A percentile compares a stretch with the other conserved stretches of the same genome.
Evolutionary conservation across 1,140 invertebrate species (phyloP).

Genomic region (Diplogasteroides magnus): DNA sequence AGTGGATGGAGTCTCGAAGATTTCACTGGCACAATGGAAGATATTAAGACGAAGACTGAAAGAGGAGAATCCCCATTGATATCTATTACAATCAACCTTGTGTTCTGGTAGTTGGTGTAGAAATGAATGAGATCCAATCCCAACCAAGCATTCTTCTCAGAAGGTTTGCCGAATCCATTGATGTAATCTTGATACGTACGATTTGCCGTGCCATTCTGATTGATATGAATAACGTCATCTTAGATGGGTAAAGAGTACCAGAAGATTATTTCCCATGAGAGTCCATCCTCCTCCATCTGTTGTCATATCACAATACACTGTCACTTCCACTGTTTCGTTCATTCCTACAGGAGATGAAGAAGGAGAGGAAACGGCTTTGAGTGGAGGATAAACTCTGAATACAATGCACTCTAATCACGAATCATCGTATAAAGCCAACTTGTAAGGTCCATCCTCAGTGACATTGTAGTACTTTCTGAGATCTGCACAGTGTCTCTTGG

Average conservation of each 20-base stretch:
- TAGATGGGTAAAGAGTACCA: background rate
- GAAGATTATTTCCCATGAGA: constrained; percentile 36
- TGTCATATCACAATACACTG: constrained; percentile 48
- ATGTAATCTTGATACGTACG: constrained; percentile 10
- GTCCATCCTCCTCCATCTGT: constrained; percentile 54
- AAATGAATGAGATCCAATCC: constrained; percentile 26
- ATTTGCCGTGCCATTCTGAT: background rate
- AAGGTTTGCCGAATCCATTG: constrained; percentile 20
- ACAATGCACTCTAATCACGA: background rate
- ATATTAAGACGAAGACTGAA: constrained; percentile 26
- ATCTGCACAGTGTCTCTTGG: constrained; percentile 33
- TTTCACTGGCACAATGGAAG: constrained; percentile 17
- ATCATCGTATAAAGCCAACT: background rate
- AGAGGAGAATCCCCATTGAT: too few species aligned
- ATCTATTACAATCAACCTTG: too few species aligned
- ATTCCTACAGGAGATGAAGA: background rate
- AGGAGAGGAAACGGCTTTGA: background rate
- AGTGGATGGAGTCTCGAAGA: constrained; percentile 3
- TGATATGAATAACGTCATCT: background rate
- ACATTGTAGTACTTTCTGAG: constrained; percentile 21
- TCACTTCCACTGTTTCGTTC: background rate
- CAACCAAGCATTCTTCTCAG: constrained; percentile 16
- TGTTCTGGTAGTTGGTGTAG: constrained; percentile 18
- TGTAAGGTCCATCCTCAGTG: constrained; percentile 14
- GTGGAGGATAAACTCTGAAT: background rate